Percentiles rank a stretch among this genome's conserved stretches.
These are phyloP conservation scores for Lycaena phlaeas DNA, from an alignment of 2,888 invertebrate species.

Conservation along the genomic window DNA sequence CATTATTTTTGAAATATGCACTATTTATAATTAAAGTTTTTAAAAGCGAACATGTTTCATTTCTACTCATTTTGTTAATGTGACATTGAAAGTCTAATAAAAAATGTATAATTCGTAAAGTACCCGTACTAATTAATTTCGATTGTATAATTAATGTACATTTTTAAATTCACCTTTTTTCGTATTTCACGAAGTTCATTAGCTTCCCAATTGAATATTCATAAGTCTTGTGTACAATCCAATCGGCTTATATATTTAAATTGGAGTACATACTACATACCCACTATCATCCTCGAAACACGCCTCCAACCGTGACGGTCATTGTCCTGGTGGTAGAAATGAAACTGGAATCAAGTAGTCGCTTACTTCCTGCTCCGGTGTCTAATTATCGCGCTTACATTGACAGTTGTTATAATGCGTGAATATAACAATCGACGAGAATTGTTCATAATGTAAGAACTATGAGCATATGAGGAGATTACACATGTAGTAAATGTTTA, in stretches of 20 bases:
- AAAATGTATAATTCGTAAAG: no score
- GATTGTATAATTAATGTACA: neutral
- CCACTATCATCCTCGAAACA: slow-evolving; percentile 25
- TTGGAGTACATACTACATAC: slow-evolving; percentile 2
- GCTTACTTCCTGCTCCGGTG: neutral
- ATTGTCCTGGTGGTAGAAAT: slow-evolving; percentile 28
- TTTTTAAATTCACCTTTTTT: slow-evolving; percentile 2
- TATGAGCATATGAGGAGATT: no score
- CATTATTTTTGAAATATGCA: no score
- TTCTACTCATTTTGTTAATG: no score
- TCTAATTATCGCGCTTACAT: neutral
- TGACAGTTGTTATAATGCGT: no score
- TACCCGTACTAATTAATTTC: slow-evolving; percentile 5
- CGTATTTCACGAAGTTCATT: slow-evolving; percentile 3
- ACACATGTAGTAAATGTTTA: no score
- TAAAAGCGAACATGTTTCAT: no score
- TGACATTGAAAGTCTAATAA: no score
- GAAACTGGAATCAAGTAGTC: slow-evolving; percentile 21
- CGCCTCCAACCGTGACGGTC: slow-evolving; percentile 34
- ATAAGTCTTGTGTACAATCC: slow-evolving; percentile 2
- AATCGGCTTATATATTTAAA: slow-evolving; percentile 1
- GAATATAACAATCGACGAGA: no score
- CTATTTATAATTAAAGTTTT: no score
- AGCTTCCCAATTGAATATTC: slow-evolving; percentile 4
- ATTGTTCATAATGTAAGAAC: no score